Conservation (phyloP, 23 tunicate genomes). For the Ciona savignyi region DNA sequence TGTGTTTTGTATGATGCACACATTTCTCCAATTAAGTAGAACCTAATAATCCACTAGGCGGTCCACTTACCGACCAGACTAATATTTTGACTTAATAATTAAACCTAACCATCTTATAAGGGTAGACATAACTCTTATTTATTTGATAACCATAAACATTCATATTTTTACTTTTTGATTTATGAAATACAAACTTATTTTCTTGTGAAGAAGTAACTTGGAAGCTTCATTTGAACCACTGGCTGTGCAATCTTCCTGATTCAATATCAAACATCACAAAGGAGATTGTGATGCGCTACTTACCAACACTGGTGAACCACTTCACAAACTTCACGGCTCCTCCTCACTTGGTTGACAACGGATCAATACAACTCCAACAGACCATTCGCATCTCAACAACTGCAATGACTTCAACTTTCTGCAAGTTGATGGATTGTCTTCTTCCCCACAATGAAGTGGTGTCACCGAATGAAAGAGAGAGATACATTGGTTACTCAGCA, state of each 20-base stretch:
- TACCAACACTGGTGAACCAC: slow-evolving; percentile 35
- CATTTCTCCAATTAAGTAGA: no score
- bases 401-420: slow-evolving; percentile 86
- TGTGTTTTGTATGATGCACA: no score
- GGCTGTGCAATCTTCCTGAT: slow-evolving; percentile 45
- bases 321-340: slow-evolving; percentile 50
- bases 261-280: slow-evolving; percentile 6
- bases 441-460: slow-evolving; percentile 26
- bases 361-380: slow-evolving; percentile 19
- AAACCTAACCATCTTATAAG: no score
- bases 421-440: slow-evolving; percentile 61
- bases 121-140: no score
- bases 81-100: not conserved
- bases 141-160: not conserved
- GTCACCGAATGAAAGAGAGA: slow-evolving; percentile 36
- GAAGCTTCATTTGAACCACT: slow-evolving; percentile 59
- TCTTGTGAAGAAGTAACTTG: slow-evolving; percentile 60
- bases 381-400: slow-evolving; percentile 38
- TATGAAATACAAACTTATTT: not conserved
- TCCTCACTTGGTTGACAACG: slow-evolving; percentile 16
- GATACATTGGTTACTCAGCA: slow-evolving; percentile 63
- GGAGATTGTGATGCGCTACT: slow-evolving; percentile 20
- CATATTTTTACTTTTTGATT: not conserved
- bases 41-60: no score
- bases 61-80: not conserved